Evolutionary conservation across 2,797 vertebrate genomes (phyloP).

Genomic region (Choloepus didactylus): DNA sequence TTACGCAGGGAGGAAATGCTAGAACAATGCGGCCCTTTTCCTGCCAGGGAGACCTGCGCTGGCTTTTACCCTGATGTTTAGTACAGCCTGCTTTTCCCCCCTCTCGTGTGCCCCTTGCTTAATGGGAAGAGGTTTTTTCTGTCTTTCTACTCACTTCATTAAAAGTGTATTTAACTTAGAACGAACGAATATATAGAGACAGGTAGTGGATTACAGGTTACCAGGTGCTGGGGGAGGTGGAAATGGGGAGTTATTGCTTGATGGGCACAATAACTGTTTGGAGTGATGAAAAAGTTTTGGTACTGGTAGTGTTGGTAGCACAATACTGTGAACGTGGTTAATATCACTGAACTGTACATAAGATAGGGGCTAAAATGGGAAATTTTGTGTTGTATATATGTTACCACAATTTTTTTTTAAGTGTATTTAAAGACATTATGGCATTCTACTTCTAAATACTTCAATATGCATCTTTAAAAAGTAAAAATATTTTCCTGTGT

Average conservation of each 20-base stretch:
- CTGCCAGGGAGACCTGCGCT: background rate
- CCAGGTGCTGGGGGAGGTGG: too few species aligned
- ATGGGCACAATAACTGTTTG: too few species aligned
- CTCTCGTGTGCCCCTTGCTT: background rate
- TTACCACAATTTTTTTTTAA: too few species aligned
- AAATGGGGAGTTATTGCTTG: too few species aligned
- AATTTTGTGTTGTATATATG: too few species aligned
- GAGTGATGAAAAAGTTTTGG: too few species aligned
- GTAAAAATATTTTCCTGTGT: background rate
- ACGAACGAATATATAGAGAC: too few species aligned
- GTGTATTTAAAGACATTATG: background rate
- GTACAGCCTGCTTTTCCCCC: background rate
- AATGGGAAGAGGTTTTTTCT: background rate
- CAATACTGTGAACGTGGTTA: too few species aligned
- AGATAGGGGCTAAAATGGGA: too few species aligned
- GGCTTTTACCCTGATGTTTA: background rate
- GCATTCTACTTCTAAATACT: background rate
- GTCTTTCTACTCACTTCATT: background rate
- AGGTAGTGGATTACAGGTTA: too few species aligned
- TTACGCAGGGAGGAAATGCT: constrained; percentile 60
- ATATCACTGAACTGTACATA: too few species aligned
- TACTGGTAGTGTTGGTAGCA: too few species aligned
- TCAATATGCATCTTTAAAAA: background rate
- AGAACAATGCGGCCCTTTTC: constrained; percentile 52
- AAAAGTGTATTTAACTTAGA: background rate